Percentiles rank a stretch among this genome's conserved stretches.
These are phyloP conservation scores for Eclectus roratus DNA, from an alignment of 2,113 vertebrate genomes.

Conservation along the genomic window DNA sequence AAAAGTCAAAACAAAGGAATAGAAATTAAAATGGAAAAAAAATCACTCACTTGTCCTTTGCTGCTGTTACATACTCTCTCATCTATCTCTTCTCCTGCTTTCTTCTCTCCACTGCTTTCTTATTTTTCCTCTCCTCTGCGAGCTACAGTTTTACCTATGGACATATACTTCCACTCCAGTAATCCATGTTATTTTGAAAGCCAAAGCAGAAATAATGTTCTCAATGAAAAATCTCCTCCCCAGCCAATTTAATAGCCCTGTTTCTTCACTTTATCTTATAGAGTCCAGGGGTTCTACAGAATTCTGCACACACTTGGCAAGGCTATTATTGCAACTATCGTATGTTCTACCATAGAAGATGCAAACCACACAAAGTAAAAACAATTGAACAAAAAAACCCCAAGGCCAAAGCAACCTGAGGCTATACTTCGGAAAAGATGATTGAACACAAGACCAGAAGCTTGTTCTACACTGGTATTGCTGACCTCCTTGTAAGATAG, in stretches of 20 bases:
- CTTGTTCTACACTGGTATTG: not conserved
- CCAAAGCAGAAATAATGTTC: not conserved
- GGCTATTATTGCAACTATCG: not conserved
- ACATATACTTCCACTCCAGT: not conserved
- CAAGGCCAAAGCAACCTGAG: not conserved
- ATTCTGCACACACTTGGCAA: not conserved
- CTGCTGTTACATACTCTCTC: not conserved
- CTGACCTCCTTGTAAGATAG: not conserved
- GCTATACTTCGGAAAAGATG: not conserved
- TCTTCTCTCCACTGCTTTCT: not conserved
- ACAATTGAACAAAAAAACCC: no score
- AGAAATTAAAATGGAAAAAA: constrained; percentile 5
- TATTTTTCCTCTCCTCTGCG: not conserved
- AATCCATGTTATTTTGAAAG: not conserved
- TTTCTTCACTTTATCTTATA: not conserved
- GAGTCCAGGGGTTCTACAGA: not conserved
- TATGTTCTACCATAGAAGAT: not conserved
- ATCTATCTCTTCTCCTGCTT: constrained; percentile 41
- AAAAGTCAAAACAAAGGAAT: not conserved
- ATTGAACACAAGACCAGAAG: not conserved
- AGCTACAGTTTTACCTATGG: constrained; percentile 1
- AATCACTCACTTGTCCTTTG: constrained; percentile 40
- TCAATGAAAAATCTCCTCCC: not conserved
- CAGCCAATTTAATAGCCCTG: not conserved
- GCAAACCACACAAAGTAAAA: not conserved